These are phyloP conservation scores for Leucoma salicis DNA, from an alignment of 2,888 invertebrate genomes.

Conservation along the genomic window DNA sequence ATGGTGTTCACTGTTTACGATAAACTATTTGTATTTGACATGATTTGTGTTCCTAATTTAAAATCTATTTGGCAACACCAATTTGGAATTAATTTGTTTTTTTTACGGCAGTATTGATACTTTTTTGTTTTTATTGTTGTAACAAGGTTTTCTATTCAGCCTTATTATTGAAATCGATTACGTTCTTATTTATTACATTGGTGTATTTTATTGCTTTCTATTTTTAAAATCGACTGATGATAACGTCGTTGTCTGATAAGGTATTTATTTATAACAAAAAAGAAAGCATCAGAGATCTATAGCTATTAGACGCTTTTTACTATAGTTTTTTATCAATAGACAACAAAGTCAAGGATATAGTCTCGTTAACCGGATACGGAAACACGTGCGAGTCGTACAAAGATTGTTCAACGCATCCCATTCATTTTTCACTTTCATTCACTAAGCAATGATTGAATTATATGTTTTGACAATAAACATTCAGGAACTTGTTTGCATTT, in stretches of 20 bases:
- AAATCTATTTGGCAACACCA: conserved; percentile 21
- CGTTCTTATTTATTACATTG: neutral
- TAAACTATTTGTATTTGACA: conserved; percentile 23
- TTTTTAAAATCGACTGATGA: neutral
- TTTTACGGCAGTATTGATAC: neutral
- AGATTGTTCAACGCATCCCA: conserved; percentile 27
- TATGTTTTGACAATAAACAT: conserved; percentile 21
- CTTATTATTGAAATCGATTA: neutral
- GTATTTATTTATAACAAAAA: neutral
- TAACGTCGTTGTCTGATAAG: neutral
- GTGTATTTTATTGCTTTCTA: neutral
- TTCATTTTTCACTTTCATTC: conserved; percentile 29
- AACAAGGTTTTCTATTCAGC: neutral
- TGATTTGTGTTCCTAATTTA: conserved; percentile 27
- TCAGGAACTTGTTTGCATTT: conserved; percentile 15
- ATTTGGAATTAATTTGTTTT: conserved; percentile 16
- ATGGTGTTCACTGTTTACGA: conserved; percentile 27
- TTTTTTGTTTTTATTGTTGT: neutral
- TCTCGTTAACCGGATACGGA: conserved; percentile 34
- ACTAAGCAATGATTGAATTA: conserved; percentile 13
- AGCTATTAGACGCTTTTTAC: neutral
- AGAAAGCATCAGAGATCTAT: too few species aligned
- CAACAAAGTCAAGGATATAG: conserved; percentile 24
- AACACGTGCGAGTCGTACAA: conserved; percentile 36
- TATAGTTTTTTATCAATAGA: conserved; percentile 13